A percentile compares a stretch with the other conserved stretches of the same genome.
phyloP scores from a whole-genome alignment of 2,888 invertebrate genomes.

The Odontothrips loti region DNA sequence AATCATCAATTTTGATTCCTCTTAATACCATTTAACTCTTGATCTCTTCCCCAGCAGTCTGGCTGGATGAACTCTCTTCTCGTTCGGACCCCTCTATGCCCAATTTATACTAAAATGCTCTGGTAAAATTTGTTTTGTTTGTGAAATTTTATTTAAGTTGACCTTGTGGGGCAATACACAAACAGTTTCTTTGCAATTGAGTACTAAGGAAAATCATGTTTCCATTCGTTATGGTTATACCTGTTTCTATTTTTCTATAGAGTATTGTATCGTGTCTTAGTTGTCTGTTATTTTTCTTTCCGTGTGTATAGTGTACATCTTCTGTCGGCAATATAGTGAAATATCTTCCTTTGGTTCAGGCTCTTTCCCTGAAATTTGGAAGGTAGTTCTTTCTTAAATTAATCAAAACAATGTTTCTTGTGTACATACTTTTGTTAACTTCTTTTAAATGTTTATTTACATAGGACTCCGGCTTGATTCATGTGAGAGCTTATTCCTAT shows the following conservation, averaged over 20 bases:
- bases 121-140: constrained; percentile 9
- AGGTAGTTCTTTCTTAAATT: neutral
- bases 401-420: constrained; percentile 1
- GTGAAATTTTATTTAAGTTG: neutral
- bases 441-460: constrained; percentile 22
- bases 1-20: neutral
- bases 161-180: neutral
- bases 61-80: neutral
- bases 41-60: neutral
- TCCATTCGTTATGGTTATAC: constrained; percentile 19
- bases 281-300: constrained; percentile 26
- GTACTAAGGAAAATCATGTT: constrained; percentile 7
- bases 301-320: constrained; percentile 23
- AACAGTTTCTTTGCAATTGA: neutral
- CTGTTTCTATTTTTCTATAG: constrained; percentile 27
- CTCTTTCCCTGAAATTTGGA: neutral
- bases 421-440: constrained; percentile 24
- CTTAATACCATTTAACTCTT: neutral
- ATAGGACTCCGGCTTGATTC: neutral
- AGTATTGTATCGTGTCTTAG: constrained; percentile 8
- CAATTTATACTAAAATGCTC: neutral
- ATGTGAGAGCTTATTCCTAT: neutral
- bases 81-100: neutral
- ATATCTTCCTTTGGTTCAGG: neutral
- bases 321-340: constrained; percentile 6